Evolutionary conservation across 53 echinoderm and acorn worm genomes (phyloP).

Genomic region (Arbacia lixula): DNA sequence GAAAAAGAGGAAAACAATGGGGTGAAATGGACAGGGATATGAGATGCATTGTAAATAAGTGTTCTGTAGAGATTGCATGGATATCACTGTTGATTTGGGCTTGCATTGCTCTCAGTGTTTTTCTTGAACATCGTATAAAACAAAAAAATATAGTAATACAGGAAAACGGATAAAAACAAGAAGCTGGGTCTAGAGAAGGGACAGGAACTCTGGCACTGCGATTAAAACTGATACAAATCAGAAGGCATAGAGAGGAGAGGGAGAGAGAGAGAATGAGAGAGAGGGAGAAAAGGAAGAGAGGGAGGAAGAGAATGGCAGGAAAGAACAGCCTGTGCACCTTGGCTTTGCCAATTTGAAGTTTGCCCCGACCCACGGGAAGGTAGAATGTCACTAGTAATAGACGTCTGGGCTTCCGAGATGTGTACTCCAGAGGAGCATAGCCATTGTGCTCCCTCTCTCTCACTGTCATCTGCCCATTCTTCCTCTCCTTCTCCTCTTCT

Average conservation of each 20-base stretch:
- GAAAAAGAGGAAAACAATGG: too few species aligned
- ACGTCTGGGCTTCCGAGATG: slow-evolving; percentile 17
- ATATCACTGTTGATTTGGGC: too few species aligned
- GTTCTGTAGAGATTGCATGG: too few species aligned
- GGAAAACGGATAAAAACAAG: too few species aligned
- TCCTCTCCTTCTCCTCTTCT: neutral
- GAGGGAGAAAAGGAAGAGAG: neutral
- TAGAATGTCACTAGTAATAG: slow-evolving; percentile 53
- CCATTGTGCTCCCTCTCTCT: neutral
- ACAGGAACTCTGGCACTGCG: neutral
- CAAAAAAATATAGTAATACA: too few species aligned
- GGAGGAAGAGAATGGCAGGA: neutral
- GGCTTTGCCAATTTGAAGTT: slow-evolving; percentile 47
- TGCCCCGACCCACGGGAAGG: slow-evolving; percentile 51
- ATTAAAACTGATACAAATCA: slow-evolving; percentile 1
- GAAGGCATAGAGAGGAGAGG: neutral
- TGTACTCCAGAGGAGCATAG: slow-evolving; percentile 31
- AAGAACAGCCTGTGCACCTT: neutral
- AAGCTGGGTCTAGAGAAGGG: too few species aligned
- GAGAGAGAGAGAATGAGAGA: neutral
- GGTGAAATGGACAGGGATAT: too few species aligned
- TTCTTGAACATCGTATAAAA: too few species aligned
- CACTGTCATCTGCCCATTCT: neutral
- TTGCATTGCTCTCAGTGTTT: too few species aligned
- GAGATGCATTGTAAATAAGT: too few species aligned